A percentile compares a stretch with the other conserved stretches of the same genome.
Evolutionary conservation across 2,113 vertebrate species (phyloP).

Genomic region (Podarcis raffonei): DNA sequence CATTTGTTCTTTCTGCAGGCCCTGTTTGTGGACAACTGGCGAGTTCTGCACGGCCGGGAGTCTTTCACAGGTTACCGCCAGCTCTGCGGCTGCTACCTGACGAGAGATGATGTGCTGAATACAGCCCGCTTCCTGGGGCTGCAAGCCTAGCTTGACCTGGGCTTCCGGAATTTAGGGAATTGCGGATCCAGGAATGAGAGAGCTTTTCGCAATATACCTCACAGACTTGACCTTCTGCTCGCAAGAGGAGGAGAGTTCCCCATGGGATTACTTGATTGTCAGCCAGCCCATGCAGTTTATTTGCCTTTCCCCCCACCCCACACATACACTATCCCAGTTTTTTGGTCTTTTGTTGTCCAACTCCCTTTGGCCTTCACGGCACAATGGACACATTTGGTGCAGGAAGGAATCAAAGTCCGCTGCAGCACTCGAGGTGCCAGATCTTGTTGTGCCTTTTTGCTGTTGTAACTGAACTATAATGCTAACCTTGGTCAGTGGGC

Average conservation of each 20-base stretch:
- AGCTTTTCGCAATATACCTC: background rate
- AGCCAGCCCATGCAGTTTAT: no score
- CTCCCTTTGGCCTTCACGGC: background rate
- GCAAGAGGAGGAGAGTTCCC: constrained; percentile 5
- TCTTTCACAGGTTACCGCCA: constrained; percentile 89
- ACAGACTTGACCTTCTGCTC: background rate
- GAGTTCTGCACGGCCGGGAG: constrained; percentile 89
- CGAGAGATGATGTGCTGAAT: constrained; percentile 88
- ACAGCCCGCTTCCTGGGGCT: constrained; percentile 84
- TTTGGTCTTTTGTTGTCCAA: background rate
- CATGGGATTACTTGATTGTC: background rate
- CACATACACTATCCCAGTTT: background rate
- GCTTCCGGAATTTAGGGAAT: background rate
- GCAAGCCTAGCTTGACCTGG: constrained; percentile 72
- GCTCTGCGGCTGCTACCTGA: constrained; percentile 94
- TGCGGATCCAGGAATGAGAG: background rate
- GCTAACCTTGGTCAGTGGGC: background rate
- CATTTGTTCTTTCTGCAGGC: constrained; percentile 72
- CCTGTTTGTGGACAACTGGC: constrained; percentile 93
- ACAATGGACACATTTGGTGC: background rate
- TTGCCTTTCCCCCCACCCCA: background rate
- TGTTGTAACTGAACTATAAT: background rate
- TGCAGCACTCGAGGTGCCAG: background rate
- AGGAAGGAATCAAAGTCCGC: fast-evolving
- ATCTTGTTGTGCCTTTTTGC: constrained; percentile 58